A percentile compares a stretch with the other conserved stretches of the same genome.
Evolutionary conservation across 1,140 invertebrate species (phyloP).

Genomic region (Drosophila funebris): DNA sequence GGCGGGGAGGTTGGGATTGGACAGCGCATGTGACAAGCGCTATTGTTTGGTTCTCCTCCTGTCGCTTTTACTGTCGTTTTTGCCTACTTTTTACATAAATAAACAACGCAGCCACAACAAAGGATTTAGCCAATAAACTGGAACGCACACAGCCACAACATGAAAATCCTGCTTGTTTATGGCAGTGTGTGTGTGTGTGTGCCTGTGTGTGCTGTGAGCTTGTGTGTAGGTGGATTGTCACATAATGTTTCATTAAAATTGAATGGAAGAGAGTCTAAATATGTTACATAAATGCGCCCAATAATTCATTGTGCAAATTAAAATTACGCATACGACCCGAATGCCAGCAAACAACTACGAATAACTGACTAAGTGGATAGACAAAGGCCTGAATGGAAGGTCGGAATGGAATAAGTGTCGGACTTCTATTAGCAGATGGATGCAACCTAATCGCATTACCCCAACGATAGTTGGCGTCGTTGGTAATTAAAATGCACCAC

Average conservation of each 20-base stretch:
- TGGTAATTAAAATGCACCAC: constrained; percentile 62
- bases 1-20: constrained; percentile 6
- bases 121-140: constrained; percentile 63
- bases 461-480: constrained; percentile 63
- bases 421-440: constrained; percentile 24
- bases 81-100: constrained; percentile 25
- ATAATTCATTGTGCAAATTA: constrained; percentile 75
- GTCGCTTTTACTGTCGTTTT: not conserved
- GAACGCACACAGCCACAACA: constrained; percentile 14
- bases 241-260: constrained; percentile 75
- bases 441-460: constrained; percentile 68
- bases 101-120: constrained; percentile 61
- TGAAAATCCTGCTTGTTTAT: constrained; percentile 13
- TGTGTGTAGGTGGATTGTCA: constrained; percentile 46
- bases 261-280: constrained; percentile 51
- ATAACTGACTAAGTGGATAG: not conserved
- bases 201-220: constrained; percentile 31
- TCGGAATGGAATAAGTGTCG: not conserved
- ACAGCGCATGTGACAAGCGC: constrained; percentile 18
- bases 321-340: constrained; percentile 61
- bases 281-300: constrained; percentile 65
- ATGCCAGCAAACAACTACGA: constrained; percentile 22
- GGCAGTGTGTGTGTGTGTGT: not conserved
- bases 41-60: constrained; percentile 12
- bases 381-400: not conserved